phyloP scores from a whole-genome alignment of 2,888 invertebrate genomes.

The Rotaria macrura region DNA sequence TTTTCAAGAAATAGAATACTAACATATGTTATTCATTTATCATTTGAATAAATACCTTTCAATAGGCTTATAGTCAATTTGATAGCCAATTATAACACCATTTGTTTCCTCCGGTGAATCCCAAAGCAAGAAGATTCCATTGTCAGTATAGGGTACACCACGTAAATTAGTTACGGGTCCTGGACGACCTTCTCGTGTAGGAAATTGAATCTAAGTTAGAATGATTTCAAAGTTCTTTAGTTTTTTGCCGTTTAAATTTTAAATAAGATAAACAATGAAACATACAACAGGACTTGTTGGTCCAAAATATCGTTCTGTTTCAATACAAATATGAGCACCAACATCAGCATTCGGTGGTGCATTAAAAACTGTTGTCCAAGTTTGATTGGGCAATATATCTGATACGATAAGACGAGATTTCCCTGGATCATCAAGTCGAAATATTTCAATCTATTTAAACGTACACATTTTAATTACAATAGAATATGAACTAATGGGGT shows the following conservation, averaged over 20 bases:
- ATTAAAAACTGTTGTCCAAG: not conserved
- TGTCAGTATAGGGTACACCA: constrained; percentile 25
- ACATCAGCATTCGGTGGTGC: constrained; percentile 5
- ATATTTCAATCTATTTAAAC: constrained; percentile 5
- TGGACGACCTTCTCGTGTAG: constrained; percentile 31
- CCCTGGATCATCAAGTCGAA: not conserved
- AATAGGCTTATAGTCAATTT: constrained; percentile 31
- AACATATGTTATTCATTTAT: too few relatives aligned
- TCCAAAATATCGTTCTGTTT: constrained; percentile 23
- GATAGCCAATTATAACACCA: constrained; percentile 30
- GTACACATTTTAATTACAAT: not conserved
- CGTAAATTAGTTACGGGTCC: constrained; percentile 29
- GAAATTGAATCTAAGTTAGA: constrained; percentile 23
- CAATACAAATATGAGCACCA: not conserved
- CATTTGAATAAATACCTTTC: constrained; percentile 21
- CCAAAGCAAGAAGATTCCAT: constrained; percentile 30
- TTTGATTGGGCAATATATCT: not conserved
- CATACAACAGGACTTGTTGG: constrained; percentile 22
- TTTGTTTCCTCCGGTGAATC: constrained; percentile 33
- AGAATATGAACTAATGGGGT: too few relatives aligned
- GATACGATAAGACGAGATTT: not conserved
- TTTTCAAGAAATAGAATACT: not conserved
- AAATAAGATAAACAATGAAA: not conserved
- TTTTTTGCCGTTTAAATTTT: too few relatives aligned
- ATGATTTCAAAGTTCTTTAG: not conserved